Evolutionary conservation across 1,140 invertebrate genomes (phyloP), one percentile per base, ranked within the genome.

Genomic region (Mercenaria mercenaria): DNA sequence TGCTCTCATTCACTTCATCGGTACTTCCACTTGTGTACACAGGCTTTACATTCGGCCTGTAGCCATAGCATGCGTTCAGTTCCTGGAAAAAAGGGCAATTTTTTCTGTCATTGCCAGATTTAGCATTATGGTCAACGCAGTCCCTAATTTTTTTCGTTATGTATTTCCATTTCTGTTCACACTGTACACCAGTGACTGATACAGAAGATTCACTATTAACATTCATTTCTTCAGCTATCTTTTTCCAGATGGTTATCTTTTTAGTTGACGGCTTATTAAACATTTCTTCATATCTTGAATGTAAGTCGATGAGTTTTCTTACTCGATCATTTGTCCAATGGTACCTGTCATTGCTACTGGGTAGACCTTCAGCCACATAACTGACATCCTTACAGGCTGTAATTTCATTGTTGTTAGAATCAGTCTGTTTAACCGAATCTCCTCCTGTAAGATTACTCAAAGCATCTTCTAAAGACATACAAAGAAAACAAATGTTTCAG

Each of bases 131-230:
- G 50, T 91, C 77, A 26, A 92, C 32, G 1, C 64, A 77, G 74
- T 92, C 91, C 32, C 91, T 47, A 43, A 76, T 91, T 29, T 50
- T 81, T 84, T 92, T 92, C 18, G 87, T 91, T 18, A 91, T 72
- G 39, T 88, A 81, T 67, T 91, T 92, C 91, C 90, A 92, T 52
- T 92, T 92, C 56, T 91, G 91, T 41, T 92, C 91, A 47, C 74
- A 77, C 47, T 88, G 86, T 11, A 23, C 0, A 13, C n/a, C 34
- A 67, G 76, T 52, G n/a, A 88, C 69, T 41, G 15, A 50, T 13
- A 41, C n/a, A n/a, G n/a, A n/a, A n/a, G n/a, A n/a, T n/a, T n/a
- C n/a, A n/a, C n/a, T n/a, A n/a, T n/a, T n/a, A n/a, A n/a, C n/a
- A n/a, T n/a, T n/a, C n/a, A n/a, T n/a, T n/a, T n/a, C n/a, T n/a